A percentile compares a stretch with the other conserved stretches of the same genome.
phyloP scores from a whole-genome alignment of 2,113 vertebrate genomes.

The Protomyctophum bolini region DNA sequence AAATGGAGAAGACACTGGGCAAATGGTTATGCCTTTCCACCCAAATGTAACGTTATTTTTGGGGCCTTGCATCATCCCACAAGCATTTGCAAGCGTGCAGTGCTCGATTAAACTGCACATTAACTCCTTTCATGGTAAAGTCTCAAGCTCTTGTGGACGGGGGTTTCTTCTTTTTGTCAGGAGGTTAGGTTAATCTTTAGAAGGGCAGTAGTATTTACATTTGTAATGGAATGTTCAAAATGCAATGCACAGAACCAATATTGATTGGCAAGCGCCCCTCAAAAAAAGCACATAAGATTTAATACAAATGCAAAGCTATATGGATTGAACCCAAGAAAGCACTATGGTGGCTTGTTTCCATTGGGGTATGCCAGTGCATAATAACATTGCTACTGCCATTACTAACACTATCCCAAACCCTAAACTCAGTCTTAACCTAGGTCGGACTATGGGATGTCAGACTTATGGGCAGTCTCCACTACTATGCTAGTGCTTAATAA shows the following conservation, averaged over 20 bases:
- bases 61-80: constrained; percentile 57
- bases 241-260: background rate
- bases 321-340: no score
- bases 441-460: no score
- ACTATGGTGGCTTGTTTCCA: no score
- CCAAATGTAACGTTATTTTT: constrained; percentile 55
- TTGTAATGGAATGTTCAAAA: background rate
- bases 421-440: no score
- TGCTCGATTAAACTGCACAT: constrained; percentile 33
- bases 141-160: constrained; percentile 22
- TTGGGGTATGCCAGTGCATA: no score
- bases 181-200: background rate
- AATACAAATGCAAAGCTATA: no score
- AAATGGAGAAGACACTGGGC: constrained; percentile 36
- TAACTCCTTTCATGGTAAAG: constrained; percentile 64
- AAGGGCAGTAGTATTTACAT: background rate
- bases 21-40: constrained; percentile 22
- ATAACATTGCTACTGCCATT: no score
- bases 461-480: background rate
- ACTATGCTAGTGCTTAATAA: background rate
- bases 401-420: no score
- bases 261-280: no score
- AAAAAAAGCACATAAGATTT: no score
- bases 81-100: constrained; percentile 40
- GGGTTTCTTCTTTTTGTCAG: background rate